A percentile compares a stretch with the other conserved stretches of the same genome.
Evolutionary conservation across 2,797 vertebrate genomes (phyloP).

Genomic region (Sebastes alutus): DNA sequence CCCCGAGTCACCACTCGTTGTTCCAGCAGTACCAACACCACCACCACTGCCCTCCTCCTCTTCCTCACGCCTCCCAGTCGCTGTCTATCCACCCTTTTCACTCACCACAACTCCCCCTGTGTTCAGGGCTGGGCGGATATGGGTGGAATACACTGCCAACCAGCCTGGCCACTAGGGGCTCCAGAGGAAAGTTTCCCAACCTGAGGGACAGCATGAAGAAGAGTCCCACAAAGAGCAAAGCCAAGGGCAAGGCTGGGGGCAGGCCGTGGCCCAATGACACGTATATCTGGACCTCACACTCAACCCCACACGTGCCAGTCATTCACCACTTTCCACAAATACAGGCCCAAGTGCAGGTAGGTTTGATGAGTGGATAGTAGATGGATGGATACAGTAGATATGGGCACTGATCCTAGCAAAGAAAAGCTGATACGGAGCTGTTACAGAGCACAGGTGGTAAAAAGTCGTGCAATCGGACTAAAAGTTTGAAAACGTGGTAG

Average conservation of each 20-base stretch:
- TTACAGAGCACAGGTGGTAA: neutral
- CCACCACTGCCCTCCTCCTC: conserved; percentile 43
- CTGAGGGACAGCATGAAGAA: conserved; percentile 87
- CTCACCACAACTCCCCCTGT: conserved; percentile 63
- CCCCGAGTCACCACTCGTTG: conserved; percentile 61
- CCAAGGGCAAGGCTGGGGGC: conserved; percentile 80
- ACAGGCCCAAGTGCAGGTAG: conserved; percentile 63
- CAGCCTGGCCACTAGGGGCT: conserved; percentile 65
- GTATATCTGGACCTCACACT: conserved; percentile 77
- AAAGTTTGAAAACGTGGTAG: neutral
- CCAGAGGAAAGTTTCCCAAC: conserved; percentile 82
- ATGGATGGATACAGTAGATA: neutral
- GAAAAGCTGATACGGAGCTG: neutral
- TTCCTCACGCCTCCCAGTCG: conserved; percentile 75
- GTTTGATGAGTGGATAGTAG: neutral
- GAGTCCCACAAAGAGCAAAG: conserved; percentile 87
- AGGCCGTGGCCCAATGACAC: conserved; percentile 81
- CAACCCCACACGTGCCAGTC: conserved; percentile 43
- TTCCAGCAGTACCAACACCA: conserved; percentile 62
- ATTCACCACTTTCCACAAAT: conserved; percentile 57
- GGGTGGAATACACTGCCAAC: conserved; percentile 81
- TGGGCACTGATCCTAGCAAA: neutral
- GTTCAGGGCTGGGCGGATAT: conserved; percentile 57
- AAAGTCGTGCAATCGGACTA: neutral
- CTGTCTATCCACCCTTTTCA: conserved; percentile 76